Base-by-base conservation (phyloP, 2,797 vertebrate species). In the Denticeps clupeoides region DNA sequence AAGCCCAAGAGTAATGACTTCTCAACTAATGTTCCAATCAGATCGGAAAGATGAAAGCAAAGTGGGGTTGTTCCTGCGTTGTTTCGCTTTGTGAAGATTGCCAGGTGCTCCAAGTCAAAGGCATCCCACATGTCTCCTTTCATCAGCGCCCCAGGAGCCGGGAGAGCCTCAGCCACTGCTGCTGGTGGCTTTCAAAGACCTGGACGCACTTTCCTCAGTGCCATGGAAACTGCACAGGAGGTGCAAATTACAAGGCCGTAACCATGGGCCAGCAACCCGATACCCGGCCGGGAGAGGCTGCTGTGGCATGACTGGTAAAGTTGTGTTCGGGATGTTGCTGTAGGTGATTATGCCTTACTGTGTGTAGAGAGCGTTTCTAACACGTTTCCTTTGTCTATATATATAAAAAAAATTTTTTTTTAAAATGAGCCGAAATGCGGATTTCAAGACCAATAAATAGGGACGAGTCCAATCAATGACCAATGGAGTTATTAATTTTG, bases 31-130 rank as follows among this genome's bases (percentile, higher is more conserved):
- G 48, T 45, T 44, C 28, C 19, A 26, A 32, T 24, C 26, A 32
- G 25, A 19, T 11, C n/a, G 47, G 44, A 24, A 49, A 44, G 23
- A 41, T 16, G 29, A 35, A 35, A 35, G 16, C 32, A 16, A 35
- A 35, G 35, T 48, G 26, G 6, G 15, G 31, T 48, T 32, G 24
- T 51, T 44, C 37, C 12, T 49, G 18, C 46, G 47, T 40, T 35
- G 45, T 41, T 44, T 31, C 41, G 28, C 18, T 47, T 52, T 41
- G 49, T 37, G 42, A 22, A 43, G 44, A 60, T 42, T 52, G 45
- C 41, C 40, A 51, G 51, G 37, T 35, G 50, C 29, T 7, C 19
- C 9, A 49, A 25, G 8, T 29, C 41, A 35, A 38, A 45, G 41
- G 24, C 26, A 26, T 22, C 41, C 53, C 22, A 11, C 42, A 12